Percentiles rank a stretch among this genome's conserved stretches.
Conservation (phyloP, 2,113 vertebrate genomes). For the Ctenomys sociabilis region DNA sequence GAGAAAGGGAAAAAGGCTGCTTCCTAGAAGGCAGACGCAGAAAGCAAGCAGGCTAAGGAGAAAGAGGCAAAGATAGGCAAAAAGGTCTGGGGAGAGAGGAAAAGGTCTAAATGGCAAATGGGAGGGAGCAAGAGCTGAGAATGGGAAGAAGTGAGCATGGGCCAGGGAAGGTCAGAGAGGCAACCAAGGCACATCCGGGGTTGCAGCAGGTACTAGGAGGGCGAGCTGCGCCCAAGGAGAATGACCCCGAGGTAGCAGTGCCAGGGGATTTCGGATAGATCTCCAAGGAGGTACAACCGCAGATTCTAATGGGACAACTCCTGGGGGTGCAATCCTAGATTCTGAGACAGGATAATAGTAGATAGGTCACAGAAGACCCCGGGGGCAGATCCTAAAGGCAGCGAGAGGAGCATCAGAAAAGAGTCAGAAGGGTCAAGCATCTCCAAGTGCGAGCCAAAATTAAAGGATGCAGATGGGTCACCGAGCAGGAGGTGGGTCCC, state of each 20-base stretch:
- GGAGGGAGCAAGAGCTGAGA: background rate
- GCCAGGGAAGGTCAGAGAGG: background rate
- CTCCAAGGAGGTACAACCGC: background rate
- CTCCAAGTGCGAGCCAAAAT: background rate
- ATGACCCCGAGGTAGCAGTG: background rate
- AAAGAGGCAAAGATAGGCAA: background rate
- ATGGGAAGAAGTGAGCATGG: background rate
- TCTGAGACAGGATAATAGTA: background rate
- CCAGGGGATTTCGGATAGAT: background rate
- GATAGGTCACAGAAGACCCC: background rate
- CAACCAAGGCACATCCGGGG: background rate
- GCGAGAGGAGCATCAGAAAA: background rate
- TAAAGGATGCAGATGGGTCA: background rate
- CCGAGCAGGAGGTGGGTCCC: conserved; percentile 30
- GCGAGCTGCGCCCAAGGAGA: background rate
- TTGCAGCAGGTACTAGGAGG: background rate
- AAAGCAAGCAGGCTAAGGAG: background rate
- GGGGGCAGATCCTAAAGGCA: background rate
- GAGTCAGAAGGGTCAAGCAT: background rate
- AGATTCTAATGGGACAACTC: conserved; percentile 73
- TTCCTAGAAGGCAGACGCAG: background rate
- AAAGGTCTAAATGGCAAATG: conserved; percentile 30
- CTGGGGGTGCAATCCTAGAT: background rate
- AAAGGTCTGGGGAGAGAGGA: conserved; percentile 17
- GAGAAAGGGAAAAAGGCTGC: background rate